phyloP scores from a whole-genome alignment of 2,888 invertebrate species.

The Taphrorychus bicolor region DNA sequence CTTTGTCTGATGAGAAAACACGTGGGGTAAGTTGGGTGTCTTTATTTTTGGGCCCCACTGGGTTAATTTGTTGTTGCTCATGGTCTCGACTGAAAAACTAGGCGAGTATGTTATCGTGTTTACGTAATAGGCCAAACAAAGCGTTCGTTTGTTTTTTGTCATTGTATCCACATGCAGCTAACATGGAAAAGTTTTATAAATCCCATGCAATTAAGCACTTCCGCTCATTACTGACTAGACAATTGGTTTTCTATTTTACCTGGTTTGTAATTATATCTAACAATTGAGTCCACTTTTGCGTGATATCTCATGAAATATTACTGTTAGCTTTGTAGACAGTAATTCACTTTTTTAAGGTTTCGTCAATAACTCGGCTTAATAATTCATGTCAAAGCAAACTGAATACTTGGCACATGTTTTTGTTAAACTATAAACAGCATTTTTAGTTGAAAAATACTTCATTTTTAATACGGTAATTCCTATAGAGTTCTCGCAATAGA shows the following conservation, averaged over 20 bases:
- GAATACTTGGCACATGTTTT: too few species aligned
- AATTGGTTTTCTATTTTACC: background rate
- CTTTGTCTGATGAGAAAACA: background rate
- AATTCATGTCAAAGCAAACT: too few species aligned
- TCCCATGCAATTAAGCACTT: background rate
- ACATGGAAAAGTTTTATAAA: background rate
- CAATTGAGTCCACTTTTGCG: background rate
- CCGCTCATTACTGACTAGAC: background rate
- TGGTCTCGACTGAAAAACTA: background rate
- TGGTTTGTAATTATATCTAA: background rate
- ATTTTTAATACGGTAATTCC: too few species aligned
- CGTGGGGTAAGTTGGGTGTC: background rate
- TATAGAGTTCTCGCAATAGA: too few species aligned
- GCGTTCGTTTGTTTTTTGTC: background rate
- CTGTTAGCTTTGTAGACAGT: too few species aligned
- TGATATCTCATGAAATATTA: too few species aligned
- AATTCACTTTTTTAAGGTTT: too few species aligned
- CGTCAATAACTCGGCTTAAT: too few species aligned
- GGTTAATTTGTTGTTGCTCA: background rate
- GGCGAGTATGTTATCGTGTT: background rate
- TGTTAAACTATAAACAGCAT: too few species aligned
- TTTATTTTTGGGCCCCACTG: background rate
- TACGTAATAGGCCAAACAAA: background rate
- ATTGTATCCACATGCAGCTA: background rate
- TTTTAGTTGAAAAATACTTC: too few species aligned